A percentile compares a stretch with the other conserved stretches of the same genome.
Evolutionary conservation across 2,113 vertebrate genomes (phyloP).

Genomic region (Ifrita kowaldi): DNA sequence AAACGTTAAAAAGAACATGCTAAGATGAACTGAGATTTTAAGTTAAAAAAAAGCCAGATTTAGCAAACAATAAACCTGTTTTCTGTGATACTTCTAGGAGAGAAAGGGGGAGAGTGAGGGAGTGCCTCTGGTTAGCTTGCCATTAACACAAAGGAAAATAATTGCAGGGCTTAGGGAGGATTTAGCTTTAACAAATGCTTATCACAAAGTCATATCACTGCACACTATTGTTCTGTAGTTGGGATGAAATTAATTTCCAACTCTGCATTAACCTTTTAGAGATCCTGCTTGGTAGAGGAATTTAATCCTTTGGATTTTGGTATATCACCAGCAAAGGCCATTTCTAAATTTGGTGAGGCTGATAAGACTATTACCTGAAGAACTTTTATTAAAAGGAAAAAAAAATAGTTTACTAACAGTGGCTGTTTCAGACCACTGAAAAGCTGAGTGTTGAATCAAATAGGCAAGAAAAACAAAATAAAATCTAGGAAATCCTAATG

Average conservation of each 20-base stretch:
- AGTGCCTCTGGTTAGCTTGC: neutral
- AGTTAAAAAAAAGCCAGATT: neutral
- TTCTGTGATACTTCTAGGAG: neutral
- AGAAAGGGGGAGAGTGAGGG: neutral
- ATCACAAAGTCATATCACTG: slow-evolving; percentile 19
- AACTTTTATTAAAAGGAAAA: neutral
- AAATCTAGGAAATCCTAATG: neutral
- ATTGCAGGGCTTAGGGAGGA: slow-evolving; percentile 41
- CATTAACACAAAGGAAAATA: slow-evolving; percentile 42
- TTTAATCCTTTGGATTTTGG: neutral
- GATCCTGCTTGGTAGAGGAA: neutral
- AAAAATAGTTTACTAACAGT: neutral
- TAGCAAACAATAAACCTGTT: neutral
- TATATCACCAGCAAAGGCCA: neutral
- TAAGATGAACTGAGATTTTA: neutral
- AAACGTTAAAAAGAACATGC: neutral
- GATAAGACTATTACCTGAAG: neutral
- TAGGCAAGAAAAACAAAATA: neutral
- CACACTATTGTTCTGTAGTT: slow-evolving; percentile 24
- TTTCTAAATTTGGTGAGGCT: neutral
- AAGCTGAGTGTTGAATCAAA: neutral
- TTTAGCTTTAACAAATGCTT: slow-evolving; percentile 46
- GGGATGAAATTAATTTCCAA: slow-evolving; percentile 48
- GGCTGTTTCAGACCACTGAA: neutral
- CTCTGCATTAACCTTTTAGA: slow-evolving; percentile 20